Conservation (phyloP, 2,797 vertebrate genomes). For the Pseudochaenichthys georgianus region DNA sequence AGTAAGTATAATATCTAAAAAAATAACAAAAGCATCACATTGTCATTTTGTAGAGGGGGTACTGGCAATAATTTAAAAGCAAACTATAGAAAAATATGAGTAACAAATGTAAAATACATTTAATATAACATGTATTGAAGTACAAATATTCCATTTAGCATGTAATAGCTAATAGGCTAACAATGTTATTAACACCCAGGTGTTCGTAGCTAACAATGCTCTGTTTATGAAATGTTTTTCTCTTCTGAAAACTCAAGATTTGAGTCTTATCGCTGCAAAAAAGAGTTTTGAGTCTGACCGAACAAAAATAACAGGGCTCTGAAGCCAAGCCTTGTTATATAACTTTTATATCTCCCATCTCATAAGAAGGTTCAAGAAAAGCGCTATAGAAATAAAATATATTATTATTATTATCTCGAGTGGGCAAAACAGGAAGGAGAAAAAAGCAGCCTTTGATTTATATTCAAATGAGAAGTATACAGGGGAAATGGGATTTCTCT, state of each 20-base stretch:
- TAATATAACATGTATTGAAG: too few species aligned
- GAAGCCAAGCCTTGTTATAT: constrained; percentile 3
- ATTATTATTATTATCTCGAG: constrained; percentile 1
- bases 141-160: background rate
- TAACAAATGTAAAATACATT: too few species aligned
- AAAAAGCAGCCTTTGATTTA: constrained; percentile 67
- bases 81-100: too few species aligned
- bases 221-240: background rate
- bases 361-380: too few species aligned
- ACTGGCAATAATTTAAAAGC: too few species aligned
- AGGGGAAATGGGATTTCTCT: constrained; percentile 78
- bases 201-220: too few species aligned
- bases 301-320: constrained; percentile 41
- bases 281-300: constrained; percentile 11
- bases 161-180: too few species aligned
- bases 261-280: background rate
- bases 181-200: too few species aligned
- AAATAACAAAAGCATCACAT: background rate
- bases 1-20: background rate
- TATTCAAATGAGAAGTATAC: constrained; percentile 77
- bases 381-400: too few species aligned
- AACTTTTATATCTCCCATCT: constrained; percentile 61
- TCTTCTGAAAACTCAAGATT: constrained; percentile 4
- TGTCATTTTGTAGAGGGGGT: too few species aligned
- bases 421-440: constrained; percentile 45